Base-by-base conservation (phyloP, 2,113 vertebrate species). In the Tachysurus vachellii region DNA sequence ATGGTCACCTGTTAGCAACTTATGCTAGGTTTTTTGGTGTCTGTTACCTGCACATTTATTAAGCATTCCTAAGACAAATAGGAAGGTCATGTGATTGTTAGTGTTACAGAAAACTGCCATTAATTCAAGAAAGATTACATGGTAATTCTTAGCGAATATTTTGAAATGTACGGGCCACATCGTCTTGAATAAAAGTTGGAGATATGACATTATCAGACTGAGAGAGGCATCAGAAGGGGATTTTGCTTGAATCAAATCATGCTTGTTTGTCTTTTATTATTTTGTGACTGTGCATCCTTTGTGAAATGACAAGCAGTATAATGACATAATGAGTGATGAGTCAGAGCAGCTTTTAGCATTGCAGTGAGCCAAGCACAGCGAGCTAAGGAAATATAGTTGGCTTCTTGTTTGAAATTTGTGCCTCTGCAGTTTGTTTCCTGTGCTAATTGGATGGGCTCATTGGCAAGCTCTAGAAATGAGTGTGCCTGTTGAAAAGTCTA, bases 271-370 rank as follows among this genome's bases (percentile, higher is more conserved):
- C 53, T 73, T 73, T 75, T 70, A 21, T 81, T 44, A 73, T 82
- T 47, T 26, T 16, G 53, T 42, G n/a, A 71, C 62, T 42, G 56
- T 16, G 19, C 64, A 82, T 70, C 54, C 42, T 76, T 82, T 53
- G 62, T 87, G n/a, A 82, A 87, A 82, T 82, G 79, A 80, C 26
- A 64, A 57, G 44, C 26, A 23, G 54, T 21, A 17, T 71, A 75
- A 82, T 75, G 26, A 61, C 54, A 75, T 75, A 73, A 62, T 82
- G 56, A 81, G 56, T 53, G 80, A 82, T 77, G 73, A 79, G 23
- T 80, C 80, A 79, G 62, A 81, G 31, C 64, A 44, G 64, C 64
- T 44, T 71, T 70, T 59, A 23, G 3, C 23, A 8, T 36, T 62
- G 10, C 42, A 2, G 17, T 13, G 44, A 47, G 12, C 13, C 7